Percentiles rank a stretch among this genome's conserved stretches.
phyloP scores from a whole-genome alignment of 1,140 invertebrate genomes.

The Oreohelix idahoensis region DNA sequence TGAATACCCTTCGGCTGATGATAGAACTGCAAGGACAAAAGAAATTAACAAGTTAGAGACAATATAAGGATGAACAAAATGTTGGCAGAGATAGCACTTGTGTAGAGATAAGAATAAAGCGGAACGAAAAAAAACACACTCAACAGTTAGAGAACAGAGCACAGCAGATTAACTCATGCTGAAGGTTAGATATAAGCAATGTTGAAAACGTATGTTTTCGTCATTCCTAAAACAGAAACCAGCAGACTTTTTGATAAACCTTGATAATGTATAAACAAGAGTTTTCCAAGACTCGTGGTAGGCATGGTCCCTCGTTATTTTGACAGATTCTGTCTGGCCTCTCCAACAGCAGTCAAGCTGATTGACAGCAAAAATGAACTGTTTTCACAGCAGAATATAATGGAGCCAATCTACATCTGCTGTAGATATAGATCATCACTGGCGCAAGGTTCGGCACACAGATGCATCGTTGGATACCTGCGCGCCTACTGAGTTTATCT shows the following conservation, averaged over 20 bases:
- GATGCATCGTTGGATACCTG: background rate
- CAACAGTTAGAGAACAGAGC: no score
- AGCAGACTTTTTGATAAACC: background rate
- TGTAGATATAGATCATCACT: background rate
- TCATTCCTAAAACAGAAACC: background rate
- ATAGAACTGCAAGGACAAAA: no score
- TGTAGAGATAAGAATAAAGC: no score
- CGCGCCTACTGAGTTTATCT: no score
- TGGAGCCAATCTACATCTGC: background rate
- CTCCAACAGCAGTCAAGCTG: background rate
- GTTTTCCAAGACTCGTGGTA: background rate
- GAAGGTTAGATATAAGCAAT: background rate
- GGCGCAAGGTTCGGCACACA: background rate
- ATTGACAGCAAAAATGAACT: slow-evolving; percentile 7
- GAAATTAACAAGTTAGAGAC: no score
- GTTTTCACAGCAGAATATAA: background rate
- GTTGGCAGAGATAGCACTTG: no score
- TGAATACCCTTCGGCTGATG: no score
- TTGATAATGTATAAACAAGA: background rate
- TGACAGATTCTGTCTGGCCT: background rate
- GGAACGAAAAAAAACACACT: no score
- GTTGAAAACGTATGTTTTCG: background rate
- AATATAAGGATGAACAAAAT: no score
- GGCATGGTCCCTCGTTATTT: background rate
- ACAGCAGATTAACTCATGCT: background rate